Evolutionary conservation across 1,140 invertebrate genomes (phyloP).

Genomic region (Hermetia illucens): DNA sequence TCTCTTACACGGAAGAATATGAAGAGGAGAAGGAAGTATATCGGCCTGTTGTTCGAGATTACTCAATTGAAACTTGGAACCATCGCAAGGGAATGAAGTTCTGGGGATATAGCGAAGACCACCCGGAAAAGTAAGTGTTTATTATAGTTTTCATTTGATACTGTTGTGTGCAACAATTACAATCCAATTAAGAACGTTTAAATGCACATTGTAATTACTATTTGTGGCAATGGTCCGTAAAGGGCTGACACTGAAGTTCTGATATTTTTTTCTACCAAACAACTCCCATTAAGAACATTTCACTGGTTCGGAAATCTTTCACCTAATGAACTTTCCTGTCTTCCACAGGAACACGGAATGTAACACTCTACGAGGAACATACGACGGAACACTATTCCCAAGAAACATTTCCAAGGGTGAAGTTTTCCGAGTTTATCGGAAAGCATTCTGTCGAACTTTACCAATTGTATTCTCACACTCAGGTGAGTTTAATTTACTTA

Average conservation of each 20-base stretch:
- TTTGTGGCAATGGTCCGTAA: too few species aligned
- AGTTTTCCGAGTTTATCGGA: constrained; percentile 43
- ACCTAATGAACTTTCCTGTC: too few species aligned
- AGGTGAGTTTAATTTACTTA: constrained; percentile 2
- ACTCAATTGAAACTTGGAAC: constrained; percentile 39
- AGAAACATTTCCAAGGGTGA: constrained; percentile 35
- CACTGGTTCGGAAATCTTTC: too few species aligned
- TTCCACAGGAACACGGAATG: constrained; percentile 34
- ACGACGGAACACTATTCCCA: constrained; percentile 47
- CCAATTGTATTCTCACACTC: constrained; percentile 35
- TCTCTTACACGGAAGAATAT: too few species aligned
- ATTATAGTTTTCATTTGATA: rapidly evolving
- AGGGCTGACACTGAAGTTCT: too few species aligned
- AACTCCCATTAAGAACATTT: too few species aligned
- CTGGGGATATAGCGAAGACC: constrained; percentile 38
- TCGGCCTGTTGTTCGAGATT: constrained; percentile 14
- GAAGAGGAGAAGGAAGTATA: neutral
- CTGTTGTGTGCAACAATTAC: too few species aligned
- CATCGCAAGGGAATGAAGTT: constrained; percentile 39
- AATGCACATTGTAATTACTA: too few species aligned
- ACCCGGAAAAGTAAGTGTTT: constrained; percentile 17
- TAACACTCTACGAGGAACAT: constrained; percentile 40
- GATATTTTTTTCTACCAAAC: too few species aligned
- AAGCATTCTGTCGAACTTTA: constrained; percentile 50
- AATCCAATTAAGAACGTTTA: too few species aligned